Evolutionary conservation across 2,797 vertebrate genomes (phyloP).

Genomic region (Argyrosomus regius): DNA sequence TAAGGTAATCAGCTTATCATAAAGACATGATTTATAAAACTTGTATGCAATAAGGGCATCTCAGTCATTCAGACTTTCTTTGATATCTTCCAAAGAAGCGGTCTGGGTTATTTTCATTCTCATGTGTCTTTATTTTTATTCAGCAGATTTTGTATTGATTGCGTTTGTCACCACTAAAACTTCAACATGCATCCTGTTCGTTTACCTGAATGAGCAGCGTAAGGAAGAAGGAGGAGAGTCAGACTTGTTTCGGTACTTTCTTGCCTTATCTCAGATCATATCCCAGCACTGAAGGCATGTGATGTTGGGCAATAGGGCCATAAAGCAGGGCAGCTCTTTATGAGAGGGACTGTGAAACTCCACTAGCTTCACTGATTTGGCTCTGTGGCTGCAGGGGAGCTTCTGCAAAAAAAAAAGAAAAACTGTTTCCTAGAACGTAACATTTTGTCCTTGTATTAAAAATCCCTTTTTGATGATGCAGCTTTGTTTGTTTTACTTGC

Average conservation of each 20-base stretch:
- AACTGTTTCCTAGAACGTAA: background rate
- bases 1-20: constrained; percentile 90
- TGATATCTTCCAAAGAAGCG: constrained; percentile 42
- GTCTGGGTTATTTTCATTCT: background rate
- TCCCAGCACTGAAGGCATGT: constrained; percentile 85
- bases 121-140: background rate
- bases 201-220: constrained; percentile 24
- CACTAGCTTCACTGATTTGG: constrained; percentile 40
- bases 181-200: background rate
- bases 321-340: constrained; percentile 84
- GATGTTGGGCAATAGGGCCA: constrained; percentile 85
- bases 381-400: constrained; percentile 49
- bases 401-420: constrained; percentile 16
- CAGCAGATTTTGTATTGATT: constrained; percentile 5
- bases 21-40: constrained; percentile 87
- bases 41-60: constrained; percentile 74
- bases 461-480: background rate
- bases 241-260: constrained; percentile 64
- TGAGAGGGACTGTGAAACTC: constrained; percentile 76
- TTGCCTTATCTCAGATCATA: constrained; percentile 87
- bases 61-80: constrained; percentile 64
- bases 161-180: background rate
- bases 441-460: background rate
- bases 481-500: background rate
- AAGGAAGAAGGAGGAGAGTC: constrained; percentile 49